A percentile compares a stretch with the other conserved stretches of the same genome.
These are phyloP conservation scores for Junonia oenone DNA, from an alignment of 2,888 invertebrate genomes.

Conservation along the genomic window DNA sequence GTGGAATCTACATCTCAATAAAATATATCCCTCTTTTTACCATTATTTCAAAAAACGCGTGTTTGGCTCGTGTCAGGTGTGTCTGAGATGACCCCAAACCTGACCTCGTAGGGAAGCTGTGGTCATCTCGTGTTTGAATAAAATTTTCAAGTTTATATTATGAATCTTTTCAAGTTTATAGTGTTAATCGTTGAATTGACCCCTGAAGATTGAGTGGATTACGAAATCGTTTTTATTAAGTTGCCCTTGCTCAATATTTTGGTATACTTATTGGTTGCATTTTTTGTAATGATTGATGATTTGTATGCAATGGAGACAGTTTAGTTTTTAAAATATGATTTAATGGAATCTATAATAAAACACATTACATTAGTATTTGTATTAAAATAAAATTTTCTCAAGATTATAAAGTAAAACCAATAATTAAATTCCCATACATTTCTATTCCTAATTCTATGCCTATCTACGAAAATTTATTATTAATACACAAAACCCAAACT, in stretches of 20 bases:
- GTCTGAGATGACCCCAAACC: conserved; percentile 37
- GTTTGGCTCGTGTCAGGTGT: conserved; percentile 38
- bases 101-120: conserved; percentile 45
- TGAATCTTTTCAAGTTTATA: conserved; percentile 24
- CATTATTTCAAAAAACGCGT: conserved; percentile 35
- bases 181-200: conserved; percentile 18
- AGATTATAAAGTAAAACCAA: too few species aligned
- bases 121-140: conserved; percentile 34
- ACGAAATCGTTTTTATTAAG: not conserved
- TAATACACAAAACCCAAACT: conserved; percentile 27
- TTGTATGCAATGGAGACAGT: not conserved
- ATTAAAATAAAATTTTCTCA: too few species aligned
- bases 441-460: too few species aligned
- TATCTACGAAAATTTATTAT: conserved; percentile 7
- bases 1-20: conserved; percentile 26
- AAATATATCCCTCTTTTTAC: conserved; percentile 23
- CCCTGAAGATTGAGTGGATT: not conserved
- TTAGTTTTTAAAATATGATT: too few species aligned
- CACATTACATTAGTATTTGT: too few species aligned
- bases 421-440: too few species aligned
- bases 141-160: conserved; percentile 24
- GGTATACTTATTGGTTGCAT: not conserved
- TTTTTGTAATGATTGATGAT: not conserved
- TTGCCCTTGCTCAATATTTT: not conserved
- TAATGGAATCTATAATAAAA: too few species aligned